Evolutionary conservation across 2,888 invertebrate genomes (phyloP), one percentile per base, ranked within the genome.

Genomic region (Drosophila mimica): DNA sequence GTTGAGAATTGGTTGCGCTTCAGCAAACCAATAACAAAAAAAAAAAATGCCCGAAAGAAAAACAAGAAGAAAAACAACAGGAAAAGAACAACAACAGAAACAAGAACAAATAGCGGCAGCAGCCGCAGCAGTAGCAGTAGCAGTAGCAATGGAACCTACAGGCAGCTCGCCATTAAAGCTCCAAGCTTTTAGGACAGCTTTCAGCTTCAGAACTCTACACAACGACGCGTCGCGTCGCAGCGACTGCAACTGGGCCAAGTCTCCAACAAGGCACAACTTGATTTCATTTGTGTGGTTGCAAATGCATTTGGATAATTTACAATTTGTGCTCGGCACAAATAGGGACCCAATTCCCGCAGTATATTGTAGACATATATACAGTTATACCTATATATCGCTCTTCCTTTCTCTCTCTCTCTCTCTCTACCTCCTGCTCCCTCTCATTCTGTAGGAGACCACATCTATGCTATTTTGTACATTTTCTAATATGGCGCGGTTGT

Each of bases 1-100:
- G 90, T 91, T 89, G 91, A 90, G 91, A 83, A 70, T 74, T 74
- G 36, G 74, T 74, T 74, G 31, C 51, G 74, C 78, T 76, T 78
- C 52, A 72, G 65, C 56, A 60, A 56, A 36, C 52, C 63, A 53
- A 66, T 49, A 40, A 67, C 61, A 43, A 58, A 59, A 31, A 43
- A 59, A 36, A 75, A 66, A 78, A 64, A 54, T 60, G 49, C 15
- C 4, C 15, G 43, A 56, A 52, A 34, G 46, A n/a, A 31, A 53
- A 52, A 51, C 52, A 52, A 56, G 38, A 58, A 25, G 25, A 58
- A 36, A 57, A 36, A 54, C 40, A 65, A 56, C 69, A 62, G 48
- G 65, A 71, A 36, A 60, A 61, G 30, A 53, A 61, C 40, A 75
- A 66, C 51, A 78, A 62, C 58, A 62, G 49, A 53, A 52, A 51